Evolutionary conservation across 2,113 vertebrate genomes (phyloP).

Genomic region (Elgaria multicarinata): DNA sequence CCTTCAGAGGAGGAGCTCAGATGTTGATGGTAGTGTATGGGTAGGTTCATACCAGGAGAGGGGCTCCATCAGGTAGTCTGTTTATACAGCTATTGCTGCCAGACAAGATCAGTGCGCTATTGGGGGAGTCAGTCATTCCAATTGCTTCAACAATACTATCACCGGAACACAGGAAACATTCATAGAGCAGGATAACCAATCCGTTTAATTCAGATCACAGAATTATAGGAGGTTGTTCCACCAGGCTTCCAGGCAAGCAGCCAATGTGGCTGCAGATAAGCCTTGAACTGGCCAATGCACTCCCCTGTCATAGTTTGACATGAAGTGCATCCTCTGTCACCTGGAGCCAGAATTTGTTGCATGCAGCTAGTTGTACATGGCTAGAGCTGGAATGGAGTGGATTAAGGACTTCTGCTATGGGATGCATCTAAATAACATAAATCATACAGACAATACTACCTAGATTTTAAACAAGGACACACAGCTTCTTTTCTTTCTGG

Average conservation of each 20-base stretch:
- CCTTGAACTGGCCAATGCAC: background rate
- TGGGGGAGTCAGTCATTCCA: background rate
- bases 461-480: background rate
- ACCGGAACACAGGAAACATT: background rate
- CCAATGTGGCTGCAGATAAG: background rate
- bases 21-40: too few relatives aligned
- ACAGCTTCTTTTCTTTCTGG: background rate
- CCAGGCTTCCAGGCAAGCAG: background rate
- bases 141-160: background rate
- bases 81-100: background rate
- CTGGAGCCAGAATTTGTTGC: background rate
- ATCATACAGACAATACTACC: background rate
- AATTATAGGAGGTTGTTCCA: background rate
- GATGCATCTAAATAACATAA: background rate
- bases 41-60: too few relatives aligned
- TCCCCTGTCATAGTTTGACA: background rate
- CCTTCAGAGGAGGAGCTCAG: too few relatives aligned
- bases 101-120: background rate
- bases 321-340: background rate
- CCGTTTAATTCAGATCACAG: background rate
- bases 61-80: background rate
- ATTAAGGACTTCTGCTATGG: background rate
- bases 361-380: background rate
- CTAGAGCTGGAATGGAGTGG: background rate
- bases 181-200: too few relatives aligned